Conservation (phyloP, 1,140 invertebrate species). For the Contarinia nasturtii region DNA sequence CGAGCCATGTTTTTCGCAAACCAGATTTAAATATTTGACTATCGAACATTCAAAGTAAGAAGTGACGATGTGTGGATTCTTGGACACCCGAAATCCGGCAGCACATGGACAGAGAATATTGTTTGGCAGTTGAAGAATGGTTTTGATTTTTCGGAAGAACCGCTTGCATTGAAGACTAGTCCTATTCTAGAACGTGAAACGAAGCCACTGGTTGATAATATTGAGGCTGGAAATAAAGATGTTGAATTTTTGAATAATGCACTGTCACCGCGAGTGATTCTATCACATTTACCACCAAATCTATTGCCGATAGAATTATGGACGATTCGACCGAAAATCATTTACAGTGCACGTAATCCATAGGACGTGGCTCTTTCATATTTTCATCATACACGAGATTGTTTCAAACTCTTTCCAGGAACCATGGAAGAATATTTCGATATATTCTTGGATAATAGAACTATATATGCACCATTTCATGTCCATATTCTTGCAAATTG, state of each 20-base stretch:
- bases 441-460: constrained; percentile 37
- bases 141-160: constrained; percentile 20
- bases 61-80: constrained; percentile 32
- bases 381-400: constrained; percentile 39
- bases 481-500: constrained; percentile 36
- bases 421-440: constrained; percentile 39
- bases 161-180: constrained; percentile 2
- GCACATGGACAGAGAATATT: constrained; percentile 51
- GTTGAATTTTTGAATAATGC: constrained; percentile 24
- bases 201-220: too few relatives aligned
- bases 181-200: constrained; percentile 8
- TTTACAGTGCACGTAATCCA: constrained; percentile 61
- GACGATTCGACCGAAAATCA: constrained; percentile 35
- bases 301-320: constrained; percentile 39
- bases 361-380: constrained; percentile 67
- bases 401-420: constrained; percentile 32
- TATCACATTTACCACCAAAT: constrained; percentile 47
- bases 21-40: background rate
- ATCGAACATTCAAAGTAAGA: constrained; percentile 23
- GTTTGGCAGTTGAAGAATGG: constrained; percentile 40
- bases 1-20: background rate
- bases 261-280: constrained; percentile 37
- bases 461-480: constrained; percentile 36
- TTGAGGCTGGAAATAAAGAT: too few relatives aligned
- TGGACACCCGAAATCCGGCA: constrained; percentile 29